Evolutionary conservation across 2,797 vertebrate species (phyloP).

Genomic region (Lepus townsendii): DNA sequence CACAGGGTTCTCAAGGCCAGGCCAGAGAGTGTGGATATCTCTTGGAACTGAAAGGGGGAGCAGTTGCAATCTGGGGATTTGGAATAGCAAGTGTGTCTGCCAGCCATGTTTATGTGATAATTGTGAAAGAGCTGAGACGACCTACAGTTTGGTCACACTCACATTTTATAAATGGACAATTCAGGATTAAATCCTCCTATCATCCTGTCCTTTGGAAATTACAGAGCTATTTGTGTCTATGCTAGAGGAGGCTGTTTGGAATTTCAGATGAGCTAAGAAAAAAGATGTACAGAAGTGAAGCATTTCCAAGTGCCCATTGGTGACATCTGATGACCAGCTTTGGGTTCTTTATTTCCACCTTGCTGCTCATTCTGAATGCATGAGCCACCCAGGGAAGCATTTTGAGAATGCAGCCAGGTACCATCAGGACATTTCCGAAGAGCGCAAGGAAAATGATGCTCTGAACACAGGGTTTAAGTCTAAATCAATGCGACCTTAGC

Average conservation of each 20-base stretch:
- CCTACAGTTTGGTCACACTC: neutral
- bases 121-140: neutral
- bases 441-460: neutral
- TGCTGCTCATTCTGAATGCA: constrained; percentile 50
- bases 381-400: neutral
- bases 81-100: neutral
- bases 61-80: neutral
- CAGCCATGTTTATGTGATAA: constrained; percentile 4
- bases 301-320: neutral
- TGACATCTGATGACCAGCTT: constrained; percentile 15
- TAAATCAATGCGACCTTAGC: neutral
- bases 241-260: neutral
- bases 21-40: neutral
- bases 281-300: neutral
- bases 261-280: constrained; percentile 53
- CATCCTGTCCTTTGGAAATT: constrained; percentile 8
- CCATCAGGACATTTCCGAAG: neutral
- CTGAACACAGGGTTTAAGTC: neutral
- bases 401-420: constrained; percentile 16
- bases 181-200: constrained; percentile 35
- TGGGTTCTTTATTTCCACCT: neutral
- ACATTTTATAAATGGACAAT: constrained; percentile 31
- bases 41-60: neutral
- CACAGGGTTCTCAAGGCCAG: neutral
- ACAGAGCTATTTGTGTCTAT: constrained; percentile 46